phyloP scores from a whole-genome alignment of 1,140 invertebrate genomes.

The Rhynchophorus ferrugineus region DNA sequence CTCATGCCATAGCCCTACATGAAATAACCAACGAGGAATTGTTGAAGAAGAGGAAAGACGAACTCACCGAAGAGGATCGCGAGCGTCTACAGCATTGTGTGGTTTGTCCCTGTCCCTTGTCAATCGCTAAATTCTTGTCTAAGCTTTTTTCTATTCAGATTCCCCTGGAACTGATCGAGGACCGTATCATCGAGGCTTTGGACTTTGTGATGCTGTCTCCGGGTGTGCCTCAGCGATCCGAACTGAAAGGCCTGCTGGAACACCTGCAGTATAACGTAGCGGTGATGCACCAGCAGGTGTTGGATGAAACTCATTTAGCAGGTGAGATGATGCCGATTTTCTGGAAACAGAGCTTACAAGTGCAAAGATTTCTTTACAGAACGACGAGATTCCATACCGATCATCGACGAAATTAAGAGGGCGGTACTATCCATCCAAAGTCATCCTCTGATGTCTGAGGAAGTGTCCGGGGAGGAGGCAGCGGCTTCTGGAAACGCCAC shows the following conservation, averaged over 20 bases:
- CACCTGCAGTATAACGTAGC: conserved; percentile 34
- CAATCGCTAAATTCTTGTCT: not conserved
- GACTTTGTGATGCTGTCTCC: conserved; percentile 25
- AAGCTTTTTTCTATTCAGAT: not conserved
- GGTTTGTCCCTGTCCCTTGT: not conserved
- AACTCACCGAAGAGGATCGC: conserved; percentile 26
- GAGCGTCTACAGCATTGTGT: conserved; percentile 25
- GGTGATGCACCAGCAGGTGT: conserved; percentile 32
- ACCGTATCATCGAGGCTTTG: conserved; percentile 29
- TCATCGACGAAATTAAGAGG: conserved; percentile 30
- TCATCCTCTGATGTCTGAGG: conserved; percentile 29
- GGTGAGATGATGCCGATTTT: not conserved
- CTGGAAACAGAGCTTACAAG: not conserved
- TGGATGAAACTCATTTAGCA: conserved; percentile 29
- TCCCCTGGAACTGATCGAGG: conserved; percentile 31
- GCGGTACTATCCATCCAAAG: conserved; percentile 30
- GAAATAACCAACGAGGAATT: conserved; percentile 24
- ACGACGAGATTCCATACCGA: conserved; percentile 16
- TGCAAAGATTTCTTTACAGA: conserved; percentile 1
- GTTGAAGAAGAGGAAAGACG: conserved; percentile 24
- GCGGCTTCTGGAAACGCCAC: conserved; percentile 12
- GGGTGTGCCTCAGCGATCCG: conserved; percentile 8
- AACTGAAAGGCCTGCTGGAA: conserved; percentile 25
- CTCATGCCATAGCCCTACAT: conserved; percentile 22
- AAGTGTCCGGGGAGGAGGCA: conserved; percentile 10